phyloP scores from a whole-genome alignment of 2,888 invertebrate species.

The Fabriciana adippe region DNA sequence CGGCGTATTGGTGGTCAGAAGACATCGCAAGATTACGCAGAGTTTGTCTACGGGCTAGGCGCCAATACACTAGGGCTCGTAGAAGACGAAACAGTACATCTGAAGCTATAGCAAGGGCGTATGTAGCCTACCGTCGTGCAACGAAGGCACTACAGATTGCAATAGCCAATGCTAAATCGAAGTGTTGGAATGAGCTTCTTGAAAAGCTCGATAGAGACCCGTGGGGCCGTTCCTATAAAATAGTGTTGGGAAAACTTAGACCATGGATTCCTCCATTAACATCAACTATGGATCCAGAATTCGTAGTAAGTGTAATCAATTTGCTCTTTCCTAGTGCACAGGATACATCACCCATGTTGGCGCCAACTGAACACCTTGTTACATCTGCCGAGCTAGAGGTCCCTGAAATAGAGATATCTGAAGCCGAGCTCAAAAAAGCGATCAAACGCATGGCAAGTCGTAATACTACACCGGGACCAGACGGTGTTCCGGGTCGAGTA shows the following conservation, averaged over 20 bases:
- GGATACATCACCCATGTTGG: no score
- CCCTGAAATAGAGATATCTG: neutral
- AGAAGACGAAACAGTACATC: slow-evolving; percentile 11
- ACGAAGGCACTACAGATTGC: slow-evolving; percentile 12
- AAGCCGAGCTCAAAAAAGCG: neutral
- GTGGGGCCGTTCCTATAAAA: slow-evolving; percentile 33
- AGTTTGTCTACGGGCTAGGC: slow-evolving; percentile 22
- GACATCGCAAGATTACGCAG: slow-evolving; percentile 21
- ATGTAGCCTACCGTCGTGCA: slow-evolving; percentile 11
- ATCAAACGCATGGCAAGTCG: slow-evolving; percentile 2
- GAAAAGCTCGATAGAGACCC: slow-evolving; percentile 26
- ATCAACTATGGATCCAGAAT: slow-evolving; percentile 26
- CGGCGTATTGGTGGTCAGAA: slow-evolving; percentile 33
- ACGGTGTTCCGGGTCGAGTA: slow-evolving; percentile 29
- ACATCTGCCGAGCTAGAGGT: neutral
- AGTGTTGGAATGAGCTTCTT: slow-evolving; percentile 25
- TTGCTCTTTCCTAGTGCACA: slow-evolving; percentile 1
- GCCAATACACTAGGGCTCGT: slow-evolving; percentile 22
- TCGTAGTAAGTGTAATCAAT: slow-evolving; percentile 6
- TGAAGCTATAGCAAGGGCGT: neutral
- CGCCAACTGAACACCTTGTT: no score
- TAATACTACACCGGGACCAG: slow-evolving; percentile 31
- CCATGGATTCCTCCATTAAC: slow-evolving; percentile 37
- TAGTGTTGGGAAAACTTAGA: slow-evolving; percentile 32
- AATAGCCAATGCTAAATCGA: slow-evolving; percentile 24